phyloP scores from a whole-genome alignment of 2,888 invertebrate species.

The Ischnura elegans region DNA sequence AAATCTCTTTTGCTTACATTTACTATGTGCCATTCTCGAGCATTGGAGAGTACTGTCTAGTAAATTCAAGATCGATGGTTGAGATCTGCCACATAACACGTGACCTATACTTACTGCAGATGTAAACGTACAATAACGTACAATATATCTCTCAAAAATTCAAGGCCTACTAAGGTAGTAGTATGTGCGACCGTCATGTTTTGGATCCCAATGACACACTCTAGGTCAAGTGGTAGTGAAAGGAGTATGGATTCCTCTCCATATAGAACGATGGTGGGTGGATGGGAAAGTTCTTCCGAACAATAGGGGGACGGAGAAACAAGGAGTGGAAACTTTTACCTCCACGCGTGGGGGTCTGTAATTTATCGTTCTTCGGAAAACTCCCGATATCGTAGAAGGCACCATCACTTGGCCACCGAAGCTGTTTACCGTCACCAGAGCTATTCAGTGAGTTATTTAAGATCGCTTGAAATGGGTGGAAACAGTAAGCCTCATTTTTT shows the following conservation, averaged over 20 bases:
- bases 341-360: background rate
- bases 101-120: too few relatives aligned
- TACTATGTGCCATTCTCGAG: too few relatives aligned
- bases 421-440: background rate
- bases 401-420: background rate
- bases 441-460: too few relatives aligned
- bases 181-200: background rate
- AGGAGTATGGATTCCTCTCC: background rate
- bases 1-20: too few relatives aligned
- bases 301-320: background rate
- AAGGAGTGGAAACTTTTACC: background rate
- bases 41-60: too few relatives aligned
- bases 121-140: too few relatives aligned
- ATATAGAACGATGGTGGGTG: background rate
- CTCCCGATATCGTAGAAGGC: background rate
- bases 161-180: too few relatives aligned
- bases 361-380: background rate
- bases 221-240: background rate
- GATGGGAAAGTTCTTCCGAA: background rate
- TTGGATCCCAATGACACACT: background rate
- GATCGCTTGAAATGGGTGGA: too few relatives aligned
- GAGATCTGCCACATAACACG: too few relatives aligned
- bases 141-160: too few relatives aligned
- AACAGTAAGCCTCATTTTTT: too few relatives aligned
- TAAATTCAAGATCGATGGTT: too few relatives aligned